Base-by-base conservation (phyloP, 1,140 invertebrate species). In the Acromyrmex echinatior region DNA sequence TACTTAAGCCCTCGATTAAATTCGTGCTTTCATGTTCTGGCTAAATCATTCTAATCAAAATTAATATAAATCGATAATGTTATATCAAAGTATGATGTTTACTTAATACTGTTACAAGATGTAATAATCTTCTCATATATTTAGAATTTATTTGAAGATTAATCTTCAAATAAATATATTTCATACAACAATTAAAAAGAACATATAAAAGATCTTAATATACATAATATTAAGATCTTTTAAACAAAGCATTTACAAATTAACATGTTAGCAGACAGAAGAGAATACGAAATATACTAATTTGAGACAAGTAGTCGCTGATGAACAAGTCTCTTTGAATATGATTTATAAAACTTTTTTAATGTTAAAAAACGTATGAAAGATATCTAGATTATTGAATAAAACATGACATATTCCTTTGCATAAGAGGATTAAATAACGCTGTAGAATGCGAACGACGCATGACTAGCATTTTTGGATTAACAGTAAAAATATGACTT, bases 1-100 rank as follows among this genome's bases (percentile, higher is more conserved):
- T 45, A 45, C 10, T 63, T 63, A 49, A 78, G 9, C 16, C 1
- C 9, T 51, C 14, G 28, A 25, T 80, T 68, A 45, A 31, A 35
- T 35, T 56, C 21, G n/a, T n/a, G 12, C 21, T 45, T 16, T 31
- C 28, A 9, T 80, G 10, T 80, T 56, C 14, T 21, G n/a, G 14
- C 3, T 12, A 3, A 49, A 4, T 7, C 7, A 31, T 51, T 68
- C 12, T n/a, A 14, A 66, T 51, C 10, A 79, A 80, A 68, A 68
- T 35, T 45, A 18, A 18, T 78, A 62, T 10, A 49, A 31, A 53
- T 68, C n/a, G n/a, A 51, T 77, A 74, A n/a, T 62, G 6, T 62
- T 78, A 31, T 31, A n/a, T 78, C 60, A 0, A 56, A 14, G 53
- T 68, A 68, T 56, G 21, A 68, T 56, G 21, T 39, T 70, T 45